Base-by-base conservation (phyloP, 2,113 vertebrate species). In the Bucco capensis region DNA sequence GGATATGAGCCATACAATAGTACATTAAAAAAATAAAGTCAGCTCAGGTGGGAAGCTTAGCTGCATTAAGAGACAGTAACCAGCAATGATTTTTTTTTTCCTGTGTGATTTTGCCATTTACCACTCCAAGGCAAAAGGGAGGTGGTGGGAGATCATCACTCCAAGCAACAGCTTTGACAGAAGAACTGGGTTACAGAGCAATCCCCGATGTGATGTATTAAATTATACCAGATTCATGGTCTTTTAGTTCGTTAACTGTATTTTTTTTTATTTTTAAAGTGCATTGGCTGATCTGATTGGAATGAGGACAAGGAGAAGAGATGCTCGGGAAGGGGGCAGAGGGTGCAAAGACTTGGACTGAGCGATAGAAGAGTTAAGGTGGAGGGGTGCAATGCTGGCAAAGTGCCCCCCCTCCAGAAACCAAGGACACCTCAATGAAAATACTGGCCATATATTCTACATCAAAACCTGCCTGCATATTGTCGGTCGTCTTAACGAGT, bases 381-480 rank as follows among this genome's bases (percentile, higher is more conserved):
- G 88, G 93, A 96, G 95, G 96, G 80, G 81, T 86, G 90, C 95
- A 93, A 86, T 0, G 60, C 88, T 73, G 90, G 85, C 92, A 84
- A 96, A 92, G 71, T 35, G 70, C 78, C 46, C 28, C 80, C 81
- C 66, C 74, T 85, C 92, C 72, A 73, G 42, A 88, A 94, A 90
- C 53, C 92, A 92, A 85, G 89, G 92, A 96, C 81, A 95, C 89
- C 94, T 95, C 80, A 90, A 94, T 6, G 22, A 86, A 96, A 96
- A 97, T 97, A 97, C 97, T 97, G 96, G 97, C 97, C 97, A 78
- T 96, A 81, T 87, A 94, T 86, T 96, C 96, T 90, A 96, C 60
- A 89, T 95, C 89, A 94, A 89, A 92, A 86, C 93, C 94, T 77
- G 92, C 91, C 87, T 91, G 96, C 28, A 2, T 80, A 66, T 92